These are phyloP conservation scores for Kryptolebias ocellatus DNA, from an alignment of 2,797 vertebrate species.

Conservation along the genomic window DNA sequence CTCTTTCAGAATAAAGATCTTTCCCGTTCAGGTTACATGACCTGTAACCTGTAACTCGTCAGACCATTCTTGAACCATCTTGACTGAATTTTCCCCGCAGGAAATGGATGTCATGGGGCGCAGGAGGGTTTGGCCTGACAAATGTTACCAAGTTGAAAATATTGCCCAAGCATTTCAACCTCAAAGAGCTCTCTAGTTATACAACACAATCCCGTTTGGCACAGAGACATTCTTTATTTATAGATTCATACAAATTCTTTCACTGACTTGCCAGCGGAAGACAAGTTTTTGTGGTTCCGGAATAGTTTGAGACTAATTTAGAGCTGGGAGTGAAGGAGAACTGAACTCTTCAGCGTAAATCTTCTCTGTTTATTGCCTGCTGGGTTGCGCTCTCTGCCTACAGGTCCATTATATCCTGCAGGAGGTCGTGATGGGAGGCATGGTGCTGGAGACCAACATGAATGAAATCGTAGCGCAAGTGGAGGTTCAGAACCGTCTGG, in stretches of 20 bases:
- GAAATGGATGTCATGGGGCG: constrained; percentile 69
- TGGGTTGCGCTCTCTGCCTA: constrained; percentile 7
- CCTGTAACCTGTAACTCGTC: constrained; percentile 24
- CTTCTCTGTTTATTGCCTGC: background rate
- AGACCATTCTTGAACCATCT: constrained; percentile 50
- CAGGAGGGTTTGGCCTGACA: constrained; percentile 48
- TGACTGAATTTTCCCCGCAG: constrained; percentile 72
- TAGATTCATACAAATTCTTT: background rate
- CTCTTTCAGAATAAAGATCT: constrained; percentile 1
- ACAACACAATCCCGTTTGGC: background rate
- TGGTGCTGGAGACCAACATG: constrained; percentile 98
- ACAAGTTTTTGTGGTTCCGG: background rate
- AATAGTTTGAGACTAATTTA: background rate
- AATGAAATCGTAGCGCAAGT: constrained; percentile 93
- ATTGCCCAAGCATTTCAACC: background rate
- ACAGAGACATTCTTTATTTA: background rate
- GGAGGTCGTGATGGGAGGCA: constrained; percentile 95
- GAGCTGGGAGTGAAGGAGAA: background rate
- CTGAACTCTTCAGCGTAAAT: background rate
- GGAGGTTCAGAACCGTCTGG: constrained; percentile 91
- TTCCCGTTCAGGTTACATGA: background rate
- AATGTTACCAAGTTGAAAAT: constrained; percentile 57
- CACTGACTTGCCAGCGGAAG: background rate
- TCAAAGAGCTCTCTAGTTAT: background rate
- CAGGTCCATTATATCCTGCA: constrained; percentile 95